Evolutionary conservation across 2,113 vertebrate genomes (phyloP), one percentile per base, ranked within the genome.

Genomic region (Sitta europaea): DNA sequence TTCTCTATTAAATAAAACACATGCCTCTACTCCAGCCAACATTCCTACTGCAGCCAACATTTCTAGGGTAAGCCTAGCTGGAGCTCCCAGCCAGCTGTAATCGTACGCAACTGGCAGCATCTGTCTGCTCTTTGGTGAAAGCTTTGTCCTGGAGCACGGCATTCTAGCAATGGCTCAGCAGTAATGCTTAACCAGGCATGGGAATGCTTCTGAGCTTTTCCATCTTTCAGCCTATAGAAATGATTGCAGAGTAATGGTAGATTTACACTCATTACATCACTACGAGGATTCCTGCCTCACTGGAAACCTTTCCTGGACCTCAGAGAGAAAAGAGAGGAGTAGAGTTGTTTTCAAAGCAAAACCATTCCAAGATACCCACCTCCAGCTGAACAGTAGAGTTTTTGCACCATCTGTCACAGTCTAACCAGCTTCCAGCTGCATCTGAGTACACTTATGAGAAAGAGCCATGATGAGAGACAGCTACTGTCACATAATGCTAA

Each of bases 101-200:
- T 42, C 0, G 0, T 55, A 53, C 0, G 0, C 50, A 75, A 45
- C 36, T 4, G 0, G 43, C 63, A 78, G 62, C 0, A 0, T 45
- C 70, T 72, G 66, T 50, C 63, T 91, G 75, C 82, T 36, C 58
- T 68, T 53, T 29, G 67, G 45, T 43, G 63, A 66, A 36, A 55
- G 35, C 45, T 78, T 55, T 79, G 40, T 74, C 82, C 55, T 47
- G 63, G 20, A 86, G 83, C 74, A 36, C 1, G 0, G 23, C 4
- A 2, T 73, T 71, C 67, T 8, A 74, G 71, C 31, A 54, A 11
- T 40, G 35, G 62, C 55, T 88, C 61, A 40, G 63, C 9, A 0
- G 63, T 20, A 67, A 66, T 33, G 24, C 58, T 81, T 63, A 91
- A 36, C 45, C 72, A 80, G 68, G 63, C 29, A 43, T 48, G 73